Evolutionary conservation across 2,113 vertebrate species (phyloP), one percentile per base, ranked within the genome.

Genomic region (Trichomycterus rosablanca): DNA sequence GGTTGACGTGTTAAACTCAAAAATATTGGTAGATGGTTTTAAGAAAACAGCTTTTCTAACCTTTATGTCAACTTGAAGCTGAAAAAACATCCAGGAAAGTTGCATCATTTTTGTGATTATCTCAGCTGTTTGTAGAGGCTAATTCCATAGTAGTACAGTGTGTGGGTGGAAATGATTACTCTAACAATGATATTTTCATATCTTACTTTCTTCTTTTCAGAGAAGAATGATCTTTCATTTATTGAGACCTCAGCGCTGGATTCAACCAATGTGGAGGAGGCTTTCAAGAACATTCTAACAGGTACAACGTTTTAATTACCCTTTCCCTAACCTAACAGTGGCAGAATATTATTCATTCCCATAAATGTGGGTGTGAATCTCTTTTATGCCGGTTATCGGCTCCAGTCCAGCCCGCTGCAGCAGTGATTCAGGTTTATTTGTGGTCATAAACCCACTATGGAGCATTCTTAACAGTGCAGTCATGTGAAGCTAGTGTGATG

Each of bases 261-360:
- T 78, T 98, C 94, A 46, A 98, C 95, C 84, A 97, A 98, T 37
- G 94, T 98, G 61, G 95, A 98, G 78, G 95, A 97, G 83, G 95
- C 95, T n/a, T 98, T 98, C 84, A 97, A 98, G 82, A 97, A 96
- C 78, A 98, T 97, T 64, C 91, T 98, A 22, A 94, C 95, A 93
- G 95, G 95, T 97, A 85, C 57, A n/a, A 14, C 28, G 8, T 24
- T 40, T 24, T 23, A 39, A 24, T 34, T 16, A n/a, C 9, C 1
- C 12, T n/a, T 30, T 32, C 15, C 19, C 26, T 24, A 28, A 18
- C 3, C 7, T 2, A 20, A 7, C 14, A 23, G 7, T 24, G 54
- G 14, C 34, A 40, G 30, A 12, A 23, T 22, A 15, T 35, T 55
- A 30, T 12, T 45, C 42, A 24, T 7, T 28, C 32, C 30, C 43